Percentiles rank a stretch among this genome's conserved stretches.
phyloP scores from a whole-genome alignment of 2,888 invertebrate genomes.

The Nephrotoma flavescens region DNA sequence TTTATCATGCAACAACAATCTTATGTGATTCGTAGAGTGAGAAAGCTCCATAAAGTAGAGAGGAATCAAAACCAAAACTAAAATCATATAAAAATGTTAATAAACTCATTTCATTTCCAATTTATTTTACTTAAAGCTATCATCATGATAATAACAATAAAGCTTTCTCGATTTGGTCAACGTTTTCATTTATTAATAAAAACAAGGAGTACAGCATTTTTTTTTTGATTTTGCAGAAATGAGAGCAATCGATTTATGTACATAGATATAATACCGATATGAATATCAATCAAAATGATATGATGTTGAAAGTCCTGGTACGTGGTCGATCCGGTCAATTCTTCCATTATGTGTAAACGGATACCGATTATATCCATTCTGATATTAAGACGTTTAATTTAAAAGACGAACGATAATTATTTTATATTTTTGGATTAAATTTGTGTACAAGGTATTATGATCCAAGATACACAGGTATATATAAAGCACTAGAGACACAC shows the following conservation, averaged over 20 bases:
- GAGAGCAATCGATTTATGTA: not conserved
- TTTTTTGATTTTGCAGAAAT: not conserved
- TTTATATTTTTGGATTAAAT: not conserved
- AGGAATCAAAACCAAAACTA: not conserved
- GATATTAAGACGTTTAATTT: not conserved
- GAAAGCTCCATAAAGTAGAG: not conserved
- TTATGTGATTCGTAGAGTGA: not conserved
- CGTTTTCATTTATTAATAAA: not conserved
- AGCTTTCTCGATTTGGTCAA: not conserved
- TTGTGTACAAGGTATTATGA: not conserved
- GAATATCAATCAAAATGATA: not conserved
- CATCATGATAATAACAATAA: not conserved
- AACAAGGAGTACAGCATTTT: not conserved
- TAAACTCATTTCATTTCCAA: not conserved
- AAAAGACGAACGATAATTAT: not conserved
- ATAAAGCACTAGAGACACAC: not conserved
- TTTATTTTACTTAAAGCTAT: not conserved
- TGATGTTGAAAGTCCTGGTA: not conserved
- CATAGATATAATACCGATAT: not conserved
- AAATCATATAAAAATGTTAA: not conserved
- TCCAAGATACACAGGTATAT: not conserved
- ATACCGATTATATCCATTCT: not conserved
- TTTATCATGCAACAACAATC: not conserved
- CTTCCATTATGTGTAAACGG: not conserved
- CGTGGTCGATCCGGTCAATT: not conserved